These are phyloP conservation scores for Drosophila paranaensis DNA, from an alignment of 2,888 invertebrate genomes.

Conservation along the genomic window DNA sequence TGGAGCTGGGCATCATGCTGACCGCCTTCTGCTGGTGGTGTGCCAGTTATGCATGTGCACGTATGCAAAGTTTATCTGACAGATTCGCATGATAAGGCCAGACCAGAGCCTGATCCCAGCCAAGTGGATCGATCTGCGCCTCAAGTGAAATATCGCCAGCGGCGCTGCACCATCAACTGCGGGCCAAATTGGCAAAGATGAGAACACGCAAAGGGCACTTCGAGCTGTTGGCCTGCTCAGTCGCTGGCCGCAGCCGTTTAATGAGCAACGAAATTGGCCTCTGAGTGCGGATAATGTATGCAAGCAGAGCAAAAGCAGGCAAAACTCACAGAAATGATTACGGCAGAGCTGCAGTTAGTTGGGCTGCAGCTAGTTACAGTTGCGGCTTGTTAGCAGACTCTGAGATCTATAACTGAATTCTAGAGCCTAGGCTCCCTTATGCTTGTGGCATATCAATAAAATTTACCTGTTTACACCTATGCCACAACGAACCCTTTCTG, in stretches of 20 bases:
- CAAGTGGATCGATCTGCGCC: conserved; percentile 66
- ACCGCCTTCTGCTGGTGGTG: conserved; percentile 47
- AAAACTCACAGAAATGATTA: conserved; percentile 9
- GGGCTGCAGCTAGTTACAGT: conserved; percentile 2
- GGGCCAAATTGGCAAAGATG: conserved; percentile 63
- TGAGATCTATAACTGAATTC: neutral
- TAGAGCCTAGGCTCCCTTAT: neutral
- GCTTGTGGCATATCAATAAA: neutral
- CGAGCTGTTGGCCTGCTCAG: too few relatives aligned
- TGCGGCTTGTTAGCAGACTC: neutral
- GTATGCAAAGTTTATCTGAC: conserved; percentile 77
- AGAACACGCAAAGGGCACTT: conserved; percentile 56
- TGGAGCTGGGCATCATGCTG: conserved; percentile 14
- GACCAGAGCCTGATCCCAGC: conserved; percentile 15
- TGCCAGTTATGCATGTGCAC: conserved; percentile 66
- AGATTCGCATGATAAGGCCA: conserved; percentile 75
- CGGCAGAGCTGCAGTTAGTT: conserved; percentile 26
- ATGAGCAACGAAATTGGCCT: conserved; percentile 66
- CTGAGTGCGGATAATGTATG: conserved; percentile 57
- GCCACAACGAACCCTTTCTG: conserved; percentile 32
- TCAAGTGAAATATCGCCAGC: conserved; percentile 72
- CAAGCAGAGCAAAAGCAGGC: conserved; percentile 29
- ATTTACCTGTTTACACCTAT: neutral
- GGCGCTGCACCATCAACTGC: conserved; percentile 43
- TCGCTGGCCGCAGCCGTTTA: conserved; percentile 46